phyloP scores from a whole-genome alignment of 2,797 vertebrate genomes.

The Amniataba percoides region DNA sequence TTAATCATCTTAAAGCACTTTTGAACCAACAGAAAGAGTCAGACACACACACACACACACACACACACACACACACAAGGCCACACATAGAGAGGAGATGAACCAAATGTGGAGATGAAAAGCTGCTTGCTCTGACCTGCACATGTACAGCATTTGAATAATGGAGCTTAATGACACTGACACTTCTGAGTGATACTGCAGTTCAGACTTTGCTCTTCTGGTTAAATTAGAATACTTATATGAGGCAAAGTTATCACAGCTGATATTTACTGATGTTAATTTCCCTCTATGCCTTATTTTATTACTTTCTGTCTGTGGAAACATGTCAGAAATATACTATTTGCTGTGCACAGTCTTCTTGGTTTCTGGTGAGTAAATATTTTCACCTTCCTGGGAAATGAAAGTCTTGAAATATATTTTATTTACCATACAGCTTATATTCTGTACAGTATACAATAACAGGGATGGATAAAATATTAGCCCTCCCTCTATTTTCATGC shows the following conservation, averaged over 20 bases:
- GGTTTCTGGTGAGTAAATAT: constrained; percentile 57
- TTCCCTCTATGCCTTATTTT: constrained; percentile 63
- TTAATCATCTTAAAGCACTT: constrained; percentile 37
- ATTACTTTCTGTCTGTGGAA: constrained; percentile 67
- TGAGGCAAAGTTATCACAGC: constrained; percentile 41
- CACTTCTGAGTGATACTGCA: constrained; percentile 11
- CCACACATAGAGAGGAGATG: too few relatives aligned
- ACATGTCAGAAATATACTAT: constrained; percentile 49
- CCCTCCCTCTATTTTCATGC: neutral
- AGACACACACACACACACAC: neutral
- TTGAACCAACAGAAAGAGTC: constrained; percentile 16
- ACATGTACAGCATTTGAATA: neutral
- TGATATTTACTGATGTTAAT: constrained; percentile 69
- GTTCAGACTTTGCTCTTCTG: constrained; percentile 17
- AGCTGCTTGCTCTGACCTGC: neutral
- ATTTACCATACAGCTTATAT: constrained; percentile 10
- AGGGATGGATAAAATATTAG: neutral
- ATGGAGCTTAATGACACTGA: neutral
- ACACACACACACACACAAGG: neutral
- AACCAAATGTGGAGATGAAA: neutral
- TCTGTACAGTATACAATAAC: constrained; percentile 2
- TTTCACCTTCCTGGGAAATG: constrained; percentile 41
- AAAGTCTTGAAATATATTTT: constrained; percentile 56
- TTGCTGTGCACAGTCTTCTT: constrained; percentile 33
- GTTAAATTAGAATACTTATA: constrained; percentile 48